Base-by-base conservation (phyloP, 35 echinoderm and acorn worm species). In the Stichopus chloronotus region DNA sequence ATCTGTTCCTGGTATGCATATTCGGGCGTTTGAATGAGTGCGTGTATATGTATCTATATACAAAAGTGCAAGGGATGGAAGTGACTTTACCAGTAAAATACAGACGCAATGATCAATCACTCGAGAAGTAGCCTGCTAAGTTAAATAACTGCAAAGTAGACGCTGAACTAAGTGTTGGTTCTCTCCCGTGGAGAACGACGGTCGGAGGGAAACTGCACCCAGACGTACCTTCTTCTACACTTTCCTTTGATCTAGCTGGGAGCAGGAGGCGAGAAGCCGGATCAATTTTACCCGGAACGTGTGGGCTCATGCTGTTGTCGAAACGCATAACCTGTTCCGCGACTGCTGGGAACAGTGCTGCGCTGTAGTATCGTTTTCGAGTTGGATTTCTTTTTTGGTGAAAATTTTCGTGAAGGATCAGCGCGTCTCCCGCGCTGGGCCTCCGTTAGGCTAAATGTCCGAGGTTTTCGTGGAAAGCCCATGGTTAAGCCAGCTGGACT, bases 401-500 rank as follows among this genome's bases (percentile, higher is more conserved):
- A 52, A 52, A 61, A 43, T 43, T 59, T 59, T 88, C 65, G 86
- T 90, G 93, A 86, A 90, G 77, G 94, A 92, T 72, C 81, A 94
- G 69, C 95, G 95, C 63, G 94, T 96, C 80, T 80, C 71, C 59
- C 93, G 93, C 84, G 95, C 94, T 78, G 93, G 90, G 56, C 84
- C 90, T 25, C 90, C 81, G 23, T 83, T 69, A 57, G 60, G 87
- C n/a, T 91, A 95, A 78, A 84, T 88, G 25, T 91, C 92, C 63
- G 93, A 97, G 87, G 92, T 92, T 93, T 91, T 90, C 78, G 85
- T 88, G 53, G 91, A 91, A 23, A 92, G 90, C 76, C 90, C 91
- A 58, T 86, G 95, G 25, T 97, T 95, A 88, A 90, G 93, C 25
- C 79, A 95, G 53, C 93, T 93, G 7, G 90, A 94, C 24, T 91